Evolutionary conservation across 2,797 vertebrate genomes (phyloP), one percentile per base, ranked within the genome.

Genomic region (Pelodytes ibericus): DNA sequence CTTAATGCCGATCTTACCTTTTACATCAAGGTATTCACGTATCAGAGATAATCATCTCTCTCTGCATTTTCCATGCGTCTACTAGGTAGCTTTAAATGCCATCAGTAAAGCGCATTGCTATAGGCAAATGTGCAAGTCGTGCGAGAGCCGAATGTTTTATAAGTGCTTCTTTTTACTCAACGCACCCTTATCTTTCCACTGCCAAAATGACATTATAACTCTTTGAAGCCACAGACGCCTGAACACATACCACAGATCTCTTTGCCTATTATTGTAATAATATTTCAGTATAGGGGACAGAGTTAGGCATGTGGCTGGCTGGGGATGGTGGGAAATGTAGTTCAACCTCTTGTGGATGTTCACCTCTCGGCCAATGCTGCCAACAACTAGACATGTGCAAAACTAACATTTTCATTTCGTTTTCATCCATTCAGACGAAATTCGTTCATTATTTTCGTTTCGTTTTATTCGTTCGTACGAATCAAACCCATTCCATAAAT

Each of bases 71-170:
- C 81, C 51, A 63, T 30, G 62, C 33, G 64, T 20, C 62, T 44
- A 58, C 62, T n/a, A 3, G 80, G 81, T 83, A 84, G 72, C 10
- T 49, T 66, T 79, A 75, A 82, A 81, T 85, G 64, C 80, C 84
- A 81, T 67, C 82, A 76, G 79, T 83, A 82, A 72, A 62, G 39
- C 44, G 29, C 69, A 69, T 61, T 15, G 20, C 66, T 69, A 29
- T 33, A 67, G 60, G 57, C 44, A 41, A 22, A 44, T 20, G n/a
- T 5, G 31, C 22, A 68, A 36, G 24, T 44, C 70, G 62, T 72
- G 26, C 39, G 53, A 72, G 62, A 18, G 53, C 18, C 33, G 58
- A 31, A 58, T 30, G 49, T 31, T 24, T 68, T 59, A 29, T 29
- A 60, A 26, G 25, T 72, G 56, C 57, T 53, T 44, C 22, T 16